Evolutionary conservation across 2,113 vertebrate species (phyloP).

Genomic region (Ictidomys tridecemlineatus): DNA sequence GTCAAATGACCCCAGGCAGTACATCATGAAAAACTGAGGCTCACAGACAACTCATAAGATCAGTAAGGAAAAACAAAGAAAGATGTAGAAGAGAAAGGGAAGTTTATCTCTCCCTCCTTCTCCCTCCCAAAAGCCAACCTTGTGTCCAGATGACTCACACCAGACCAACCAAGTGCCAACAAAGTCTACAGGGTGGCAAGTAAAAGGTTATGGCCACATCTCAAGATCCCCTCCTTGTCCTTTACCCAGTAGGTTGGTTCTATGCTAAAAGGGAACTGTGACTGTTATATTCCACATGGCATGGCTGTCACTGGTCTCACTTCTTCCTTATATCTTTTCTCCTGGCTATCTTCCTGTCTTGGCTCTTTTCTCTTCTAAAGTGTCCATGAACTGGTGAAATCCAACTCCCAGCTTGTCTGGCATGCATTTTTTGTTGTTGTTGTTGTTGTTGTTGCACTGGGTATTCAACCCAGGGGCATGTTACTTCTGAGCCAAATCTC

Average conservation of each 20-base stretch:
- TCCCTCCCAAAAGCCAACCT: background rate
- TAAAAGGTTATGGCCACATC: background rate
- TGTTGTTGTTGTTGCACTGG: no score
- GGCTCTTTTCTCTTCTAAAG: background rate
- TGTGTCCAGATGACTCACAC: background rate
- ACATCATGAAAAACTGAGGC: background rate
- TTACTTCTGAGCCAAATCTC: no score
- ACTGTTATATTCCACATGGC: background rate
- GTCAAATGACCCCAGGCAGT: background rate
- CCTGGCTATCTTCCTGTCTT: background rate
- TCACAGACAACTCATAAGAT: background rate
- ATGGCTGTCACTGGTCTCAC: background rate
- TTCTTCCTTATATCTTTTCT: background rate
- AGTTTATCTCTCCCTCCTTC: background rate
- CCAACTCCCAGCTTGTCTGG: background rate
- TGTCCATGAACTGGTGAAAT: background rate
- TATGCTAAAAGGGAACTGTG: background rate
- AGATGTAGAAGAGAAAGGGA: background rate
- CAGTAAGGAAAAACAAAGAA: background rate
- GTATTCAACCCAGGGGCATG: no score
- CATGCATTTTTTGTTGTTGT: no score
- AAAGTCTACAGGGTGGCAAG: background rate
- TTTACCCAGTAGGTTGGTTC: background rate
- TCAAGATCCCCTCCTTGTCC: background rate
- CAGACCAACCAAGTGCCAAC: background rate